These are phyloP conservation scores for Pseudoatta argentina DNA, from an alignment of 1,140 invertebrate species.

Conservation along the genomic window DNA sequence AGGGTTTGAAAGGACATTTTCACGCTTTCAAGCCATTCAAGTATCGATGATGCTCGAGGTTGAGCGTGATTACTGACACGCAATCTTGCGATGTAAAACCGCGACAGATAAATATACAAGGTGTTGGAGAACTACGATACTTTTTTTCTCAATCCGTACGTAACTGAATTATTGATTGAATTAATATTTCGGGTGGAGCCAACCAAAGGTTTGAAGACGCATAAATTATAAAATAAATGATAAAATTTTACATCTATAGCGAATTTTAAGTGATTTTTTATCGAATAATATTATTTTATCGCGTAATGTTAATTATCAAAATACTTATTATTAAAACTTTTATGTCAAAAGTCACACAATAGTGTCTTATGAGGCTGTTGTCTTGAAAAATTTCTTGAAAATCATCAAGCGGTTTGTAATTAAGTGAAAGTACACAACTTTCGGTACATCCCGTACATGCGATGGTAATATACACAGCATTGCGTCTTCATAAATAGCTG, in stretches of 20 bases:
- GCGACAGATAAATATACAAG: conserved; percentile 5
- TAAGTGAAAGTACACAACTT: conserved; percentile 17
- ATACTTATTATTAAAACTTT: background rate
- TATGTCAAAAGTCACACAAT: background rate
- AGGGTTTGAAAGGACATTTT: background rate
- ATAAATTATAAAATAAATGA: background rate
- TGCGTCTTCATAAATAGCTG: conserved; percentile 33
- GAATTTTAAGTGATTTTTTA: background rate
- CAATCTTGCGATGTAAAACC: background rate
- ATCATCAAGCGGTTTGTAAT: background rate
- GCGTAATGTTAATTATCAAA: background rate
- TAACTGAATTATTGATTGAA: conserved; percentile 6
- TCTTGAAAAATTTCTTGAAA: background rate
- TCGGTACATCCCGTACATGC: conserved; percentile 4
- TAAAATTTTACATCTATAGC: background rate
- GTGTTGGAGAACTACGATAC: background rate
- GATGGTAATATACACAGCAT: background rate
- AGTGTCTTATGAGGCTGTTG: background rate
- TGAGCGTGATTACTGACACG: conserved; percentile 20
- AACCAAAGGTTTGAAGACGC: background rate
- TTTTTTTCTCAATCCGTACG: background rate
- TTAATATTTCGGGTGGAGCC: background rate
- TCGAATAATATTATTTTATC: background rate
- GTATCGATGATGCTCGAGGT: conserved; percentile 18
- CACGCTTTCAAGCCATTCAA: conserved; percentile 15